Percentiles rank a stretch among this genome's conserved stretches.
phyloP scores from a whole-genome alignment of 2,888 invertebrate species.

The Cylindroiulus punctatus region DNA sequence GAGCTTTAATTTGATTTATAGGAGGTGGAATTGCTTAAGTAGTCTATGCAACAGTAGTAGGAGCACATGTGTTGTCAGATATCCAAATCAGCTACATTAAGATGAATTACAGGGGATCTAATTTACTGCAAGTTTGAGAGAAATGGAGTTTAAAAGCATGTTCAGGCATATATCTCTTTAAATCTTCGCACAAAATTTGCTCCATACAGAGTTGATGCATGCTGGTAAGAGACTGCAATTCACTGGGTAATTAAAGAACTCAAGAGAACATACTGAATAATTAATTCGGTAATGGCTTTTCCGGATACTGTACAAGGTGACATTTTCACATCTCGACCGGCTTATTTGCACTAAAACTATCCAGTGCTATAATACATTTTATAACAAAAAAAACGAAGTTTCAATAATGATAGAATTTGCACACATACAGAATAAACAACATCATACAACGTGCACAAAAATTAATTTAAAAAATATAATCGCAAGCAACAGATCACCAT shows the following conservation, averaged over 20 bases:
- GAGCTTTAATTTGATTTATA: not conserved
- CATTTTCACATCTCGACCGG: not conserved
- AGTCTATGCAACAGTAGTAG: not conserved
- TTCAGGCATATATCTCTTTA: not conserved
- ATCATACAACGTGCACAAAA: too few relatives aligned
- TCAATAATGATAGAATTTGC: not conserved
- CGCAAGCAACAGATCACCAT: too few relatives aligned
- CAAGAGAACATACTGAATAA: not conserved
- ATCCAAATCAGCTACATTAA: not conserved
- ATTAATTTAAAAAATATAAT: too few relatives aligned
- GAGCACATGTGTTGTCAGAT: conserved; percentile 11
- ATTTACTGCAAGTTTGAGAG: not conserved
- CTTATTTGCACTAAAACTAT: not conserved
- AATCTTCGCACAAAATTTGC: not conserved
- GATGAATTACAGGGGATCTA: not conserved
- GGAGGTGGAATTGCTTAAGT: not conserved
- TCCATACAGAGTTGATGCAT: not conserved
- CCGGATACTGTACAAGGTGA: not conserved
- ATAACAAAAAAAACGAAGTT: not conserved
- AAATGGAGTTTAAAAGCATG: conserved; percentile 19
- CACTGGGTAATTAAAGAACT: not conserved
- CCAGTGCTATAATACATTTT: not conserved
- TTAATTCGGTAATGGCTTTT: not conserved
- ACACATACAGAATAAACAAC: not conserved
- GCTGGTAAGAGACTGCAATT: not conserved